A percentile compares a stretch with the other conserved stretches of the same genome.
Conservation (phyloP, 2,113 vertebrate genomes). For the Myanophis thanlyinensis region DNA sequence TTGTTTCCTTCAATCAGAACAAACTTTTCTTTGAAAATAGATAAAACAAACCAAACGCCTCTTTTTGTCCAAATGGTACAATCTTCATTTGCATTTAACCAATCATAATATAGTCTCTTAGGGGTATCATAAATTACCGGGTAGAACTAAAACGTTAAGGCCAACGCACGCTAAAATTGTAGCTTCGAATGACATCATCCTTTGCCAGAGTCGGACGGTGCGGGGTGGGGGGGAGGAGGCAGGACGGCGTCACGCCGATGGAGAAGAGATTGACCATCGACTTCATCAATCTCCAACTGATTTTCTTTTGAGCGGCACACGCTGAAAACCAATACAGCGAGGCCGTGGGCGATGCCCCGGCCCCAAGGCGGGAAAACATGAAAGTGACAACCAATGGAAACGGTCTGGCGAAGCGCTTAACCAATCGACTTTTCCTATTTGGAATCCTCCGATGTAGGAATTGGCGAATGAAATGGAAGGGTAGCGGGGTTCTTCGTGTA, state of each 20-base stretch:
- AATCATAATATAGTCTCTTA: slow-evolving; percentile 31
- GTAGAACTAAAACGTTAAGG: not conserved
- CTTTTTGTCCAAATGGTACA: not conserved
- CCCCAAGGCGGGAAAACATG: not conserved
- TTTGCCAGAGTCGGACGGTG: not conserved
- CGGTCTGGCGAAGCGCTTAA: not conserved
- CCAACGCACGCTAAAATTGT: not conserved
- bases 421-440: rapidly evolving
- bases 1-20: not conserved
- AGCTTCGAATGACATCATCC: slow-evolving; percentile 3
- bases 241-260: no score
- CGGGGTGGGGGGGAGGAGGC: no score
- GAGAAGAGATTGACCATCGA: not conserved
- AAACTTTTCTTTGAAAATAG: not conserved
- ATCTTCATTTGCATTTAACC: not conserved
- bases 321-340: not conserved
- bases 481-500: not conserved
- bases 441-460: rapidly evolving
- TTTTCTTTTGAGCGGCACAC: slow-evolving; percentile 1
- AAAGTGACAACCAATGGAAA: slow-evolving; percentile 7
- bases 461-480: rapidly evolving
- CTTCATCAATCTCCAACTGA: not conserved
- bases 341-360: not conserved
- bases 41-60: not conserved
- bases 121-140: not conserved